phyloP scores from a whole-genome alignment of 2,797 vertebrate genomes.

The Pseudomugil tenellus region DNA sequence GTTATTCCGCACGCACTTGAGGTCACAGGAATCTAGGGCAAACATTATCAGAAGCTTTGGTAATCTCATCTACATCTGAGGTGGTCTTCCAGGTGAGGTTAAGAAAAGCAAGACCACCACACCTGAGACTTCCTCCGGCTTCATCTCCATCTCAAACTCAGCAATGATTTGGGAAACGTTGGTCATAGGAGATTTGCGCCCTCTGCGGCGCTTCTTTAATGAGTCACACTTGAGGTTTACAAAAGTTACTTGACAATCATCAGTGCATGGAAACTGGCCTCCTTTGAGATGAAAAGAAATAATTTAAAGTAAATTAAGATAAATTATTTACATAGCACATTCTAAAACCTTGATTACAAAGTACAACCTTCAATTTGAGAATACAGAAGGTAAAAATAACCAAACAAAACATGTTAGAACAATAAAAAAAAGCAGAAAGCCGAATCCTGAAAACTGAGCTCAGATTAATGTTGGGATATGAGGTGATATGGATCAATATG shows the following conservation, averaged over 20 bases:
- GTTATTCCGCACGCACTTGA: constrained; percentile 88
- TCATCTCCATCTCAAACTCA: constrained; percentile 95
- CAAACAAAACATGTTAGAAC: too few relatives aligned
- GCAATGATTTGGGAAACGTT: constrained; percentile 94
- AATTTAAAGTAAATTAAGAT: neutral
- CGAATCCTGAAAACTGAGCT: too few relatives aligned
- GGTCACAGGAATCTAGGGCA: constrained; percentile 87
- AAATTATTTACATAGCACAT: neutral
- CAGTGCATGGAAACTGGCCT: constrained; percentile 86
- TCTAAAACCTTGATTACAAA: neutral
- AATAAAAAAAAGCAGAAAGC: too few relatives aligned
- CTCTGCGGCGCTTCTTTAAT: constrained; percentile 91
- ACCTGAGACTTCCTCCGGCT: constrained; percentile 92
- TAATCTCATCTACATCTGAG: neutral
- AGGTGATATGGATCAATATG: too few relatives aligned
- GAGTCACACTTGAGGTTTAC: constrained; percentile 96
- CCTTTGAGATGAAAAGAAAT: constrained; percentile 58
- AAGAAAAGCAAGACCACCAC: constrained; percentile 5
- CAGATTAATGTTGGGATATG: too few relatives aligned
- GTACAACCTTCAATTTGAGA: too few relatives aligned
- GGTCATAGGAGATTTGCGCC: constrained; percentile 92
- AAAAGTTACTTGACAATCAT: constrained; percentile 92
- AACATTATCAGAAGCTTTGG: neutral
- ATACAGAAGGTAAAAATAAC: too few relatives aligned
- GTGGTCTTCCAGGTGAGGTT: neutral